Conservation (phyloP, 2,888 invertebrate genomes). For the Epirrhoe alternata region DNA sequence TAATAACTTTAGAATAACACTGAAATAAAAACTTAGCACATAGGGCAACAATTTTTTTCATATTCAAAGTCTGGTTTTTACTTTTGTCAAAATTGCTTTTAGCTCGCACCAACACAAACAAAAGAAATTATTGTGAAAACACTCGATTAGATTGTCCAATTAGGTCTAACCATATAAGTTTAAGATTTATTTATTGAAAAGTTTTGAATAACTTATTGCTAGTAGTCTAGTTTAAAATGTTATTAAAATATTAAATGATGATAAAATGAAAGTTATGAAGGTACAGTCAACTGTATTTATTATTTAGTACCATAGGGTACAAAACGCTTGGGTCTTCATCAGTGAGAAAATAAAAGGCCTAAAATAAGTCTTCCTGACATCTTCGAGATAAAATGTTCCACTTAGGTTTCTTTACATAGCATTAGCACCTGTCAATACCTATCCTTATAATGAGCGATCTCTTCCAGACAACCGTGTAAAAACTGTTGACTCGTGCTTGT, state of each 20-base stretch:
- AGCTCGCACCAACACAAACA: background rate
- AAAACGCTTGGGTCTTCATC: background rate
- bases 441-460: background rate
- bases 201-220: background rate
- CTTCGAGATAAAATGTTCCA: too few species aligned
- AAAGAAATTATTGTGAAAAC: background rate
- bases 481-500: background rate
- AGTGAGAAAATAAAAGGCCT: background rate
- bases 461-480: slow-evolving; percentile 9
- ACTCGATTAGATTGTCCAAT: slow-evolving; percentile 15
- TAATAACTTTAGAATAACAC: background rate
- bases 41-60: background rate
- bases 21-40: background rate
- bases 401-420: background rate
- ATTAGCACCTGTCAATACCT: background rate
- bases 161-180: slow-evolving; percentile 16
- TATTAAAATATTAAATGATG: background rate
- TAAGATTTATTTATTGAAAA: slow-evolving; percentile 2
- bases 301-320: background rate
- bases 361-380: background rate
- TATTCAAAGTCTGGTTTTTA: background rate
- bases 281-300: background rate
- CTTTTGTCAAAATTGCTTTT: background rate
- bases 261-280: background rate
- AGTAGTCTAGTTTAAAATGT: background rate